Conservation (phyloP, 2,888 invertebrate species). For the Latrodectus elegans region DNA sequence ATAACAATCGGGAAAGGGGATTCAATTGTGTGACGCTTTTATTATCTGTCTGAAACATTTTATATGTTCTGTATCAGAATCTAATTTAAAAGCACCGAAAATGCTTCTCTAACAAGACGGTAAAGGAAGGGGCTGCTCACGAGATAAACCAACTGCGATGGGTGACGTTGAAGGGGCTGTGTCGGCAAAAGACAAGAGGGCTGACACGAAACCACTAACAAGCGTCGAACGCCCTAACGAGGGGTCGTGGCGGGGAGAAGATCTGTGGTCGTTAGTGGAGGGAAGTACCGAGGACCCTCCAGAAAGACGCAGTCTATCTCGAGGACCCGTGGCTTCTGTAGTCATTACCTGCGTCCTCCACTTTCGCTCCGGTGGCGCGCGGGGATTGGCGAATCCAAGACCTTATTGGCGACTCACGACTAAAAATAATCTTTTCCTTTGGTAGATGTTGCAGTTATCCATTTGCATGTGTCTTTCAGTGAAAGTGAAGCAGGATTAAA, state of each 20-base stretch:
- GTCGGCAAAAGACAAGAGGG: conserved; percentile 50
- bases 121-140: not conserved
- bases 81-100: not conserved
- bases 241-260: conserved; percentile 6
- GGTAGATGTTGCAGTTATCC: too few relatives aligned
- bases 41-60: not conserved
- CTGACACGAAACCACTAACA: conserved; percentile 44
- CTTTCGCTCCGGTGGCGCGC: conserved; percentile 9
- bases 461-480: too few relatives aligned
- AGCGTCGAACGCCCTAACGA: conserved; percentile 60
- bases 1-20: not conserved
- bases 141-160: not conserved
- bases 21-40: not conserved
- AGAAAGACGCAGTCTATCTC: conserved; percentile 24
- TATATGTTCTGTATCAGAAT: not conserved
- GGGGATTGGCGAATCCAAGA: not conserved
- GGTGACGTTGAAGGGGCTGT: conserved; percentile 20
- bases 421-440: too few relatives aligned
- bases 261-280: conserved; percentile 35
- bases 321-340: conserved; percentile 19
- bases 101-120: not conserved
- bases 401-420: conserved; percentile 10
- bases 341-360: conserved; percentile 38
- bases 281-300: conserved; percentile 51
- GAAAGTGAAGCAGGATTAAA: too few relatives aligned